These are phyloP conservation scores for Serrognathus titanus DNA, from an alignment of 2,888 invertebrate species.

Conservation along the genomic window DNA sequence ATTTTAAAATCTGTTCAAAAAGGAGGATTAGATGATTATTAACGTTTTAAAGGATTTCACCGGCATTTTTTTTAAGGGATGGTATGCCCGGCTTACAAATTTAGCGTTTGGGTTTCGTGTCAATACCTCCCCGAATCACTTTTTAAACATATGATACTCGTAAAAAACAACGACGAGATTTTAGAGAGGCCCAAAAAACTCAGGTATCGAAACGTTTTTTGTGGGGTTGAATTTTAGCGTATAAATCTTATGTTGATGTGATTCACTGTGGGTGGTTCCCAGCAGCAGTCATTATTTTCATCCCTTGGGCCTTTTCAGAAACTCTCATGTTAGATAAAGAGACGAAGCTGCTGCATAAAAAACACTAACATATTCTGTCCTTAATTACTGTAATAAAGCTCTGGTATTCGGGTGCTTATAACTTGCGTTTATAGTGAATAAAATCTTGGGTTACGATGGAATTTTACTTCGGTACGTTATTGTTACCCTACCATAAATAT, in stretches of 20 bases:
- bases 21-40: too few species aligned
- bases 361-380: slow-evolving; percentile 4
- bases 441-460: too few species aligned
- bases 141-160: too few species aligned
- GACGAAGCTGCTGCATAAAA: slow-evolving; percentile 8
- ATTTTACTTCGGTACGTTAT: too few species aligned
- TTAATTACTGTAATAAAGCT: slow-evolving; percentile 9
- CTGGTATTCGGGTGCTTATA: neutral
- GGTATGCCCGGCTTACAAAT: neutral
- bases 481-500: too few species aligned
- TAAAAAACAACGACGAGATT: neutral
- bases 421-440: too few species aligned
- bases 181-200: neutral
- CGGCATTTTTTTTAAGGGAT: too few species aligned
- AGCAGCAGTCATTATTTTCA: slow-evolving; percentile 17
- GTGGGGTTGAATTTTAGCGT: slow-evolving; percentile 3
- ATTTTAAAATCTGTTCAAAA: too few species aligned
- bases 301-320: slow-evolving; percentile 13
- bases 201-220: neutral
- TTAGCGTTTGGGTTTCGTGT: neutral
- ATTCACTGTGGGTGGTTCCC: slow-evolving; percentile 17
- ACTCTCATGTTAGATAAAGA: slow-evolving; percentile 7
- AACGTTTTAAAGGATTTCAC: too few species aligned
- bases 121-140: too few species aligned
- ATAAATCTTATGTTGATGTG: slow-evolving; percentile 10